Evolutionary conservation across 1,140 invertebrate genomes (phyloP).

Genomic region (Neodiprion fabricii): DNA sequence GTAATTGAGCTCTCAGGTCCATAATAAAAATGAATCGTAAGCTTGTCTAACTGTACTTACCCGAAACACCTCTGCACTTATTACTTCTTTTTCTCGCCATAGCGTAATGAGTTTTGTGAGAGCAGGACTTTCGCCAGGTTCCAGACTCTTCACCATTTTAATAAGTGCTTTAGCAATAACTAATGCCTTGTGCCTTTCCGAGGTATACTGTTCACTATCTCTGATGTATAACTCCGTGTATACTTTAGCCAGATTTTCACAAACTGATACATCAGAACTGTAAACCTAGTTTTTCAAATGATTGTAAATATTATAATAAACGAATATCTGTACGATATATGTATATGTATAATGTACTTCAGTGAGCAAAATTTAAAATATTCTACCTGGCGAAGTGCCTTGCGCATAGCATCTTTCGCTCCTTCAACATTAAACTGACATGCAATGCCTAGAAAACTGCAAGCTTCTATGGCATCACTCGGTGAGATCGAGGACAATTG

Average conservation of each 20-base stretch:
- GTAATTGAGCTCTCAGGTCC: no score
- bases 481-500: slow-evolving; percentile 77
- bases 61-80: slow-evolving; percentile 60
- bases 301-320: no score
- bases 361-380: slow-evolving; percentile 41
- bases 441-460: slow-evolving; percentile 83
- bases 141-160: slow-evolving; percentile 65
- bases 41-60: slow-evolving; percentile 33
- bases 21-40: not conserved
- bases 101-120: slow-evolving; percentile 73
- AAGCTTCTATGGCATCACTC: slow-evolving; percentile 82
- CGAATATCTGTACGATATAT: no score
- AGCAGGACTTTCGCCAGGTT: slow-evolving; percentile 71
- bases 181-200: slow-evolving; percentile 43
- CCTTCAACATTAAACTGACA: slow-evolving; percentile 79
- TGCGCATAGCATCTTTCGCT: slow-evolving; percentile 72
- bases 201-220: slow-evolving; percentile 32
- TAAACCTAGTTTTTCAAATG: slow-evolving; percentile 48
- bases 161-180: slow-evolving; percentile 46
- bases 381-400: slow-evolving; percentile 81
- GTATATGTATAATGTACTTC: no score
- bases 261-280: slow-evolving; percentile 64
- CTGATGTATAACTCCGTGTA: slow-evolving; percentile 71
- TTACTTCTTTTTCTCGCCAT: slow-evolving; percentile 70
- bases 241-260: slow-evolving; percentile 67